phyloP scores from a whole-genome alignment of 2,888 invertebrate species.

The Colostygia pectinataria region DNA sequence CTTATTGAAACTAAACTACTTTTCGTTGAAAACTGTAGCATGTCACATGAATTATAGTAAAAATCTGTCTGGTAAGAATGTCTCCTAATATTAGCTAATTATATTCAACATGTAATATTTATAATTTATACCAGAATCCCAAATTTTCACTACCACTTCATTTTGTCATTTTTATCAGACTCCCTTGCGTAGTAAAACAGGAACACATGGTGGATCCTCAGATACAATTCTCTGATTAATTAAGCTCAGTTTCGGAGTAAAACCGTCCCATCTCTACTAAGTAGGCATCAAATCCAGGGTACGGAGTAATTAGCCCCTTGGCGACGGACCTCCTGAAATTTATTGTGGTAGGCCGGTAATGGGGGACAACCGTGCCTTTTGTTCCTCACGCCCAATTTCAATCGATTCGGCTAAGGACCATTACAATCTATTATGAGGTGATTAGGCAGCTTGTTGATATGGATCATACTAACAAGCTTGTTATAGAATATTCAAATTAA shows the following conservation, averaged over 20 bases:
- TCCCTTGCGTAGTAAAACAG: too few species aligned
- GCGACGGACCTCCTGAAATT: slow-evolving; percentile 80
- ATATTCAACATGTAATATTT: too few species aligned
- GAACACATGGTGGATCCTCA: too few species aligned
- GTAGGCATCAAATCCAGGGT: slow-evolving; percentile 21
- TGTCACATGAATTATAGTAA: too few species aligned
- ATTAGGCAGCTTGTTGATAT: slow-evolving; percentile 28
- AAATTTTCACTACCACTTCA: too few species aligned
- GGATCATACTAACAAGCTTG: slow-evolving; percentile 14
- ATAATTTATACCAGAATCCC: too few species aligned
- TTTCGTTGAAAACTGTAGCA: too few species aligned
- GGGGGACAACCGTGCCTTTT: slow-evolving; percentile 78
- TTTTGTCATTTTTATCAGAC: too few species aligned
- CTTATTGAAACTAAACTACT: too few species aligned
- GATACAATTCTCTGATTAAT: too few species aligned
- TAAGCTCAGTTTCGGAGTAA: background rate
- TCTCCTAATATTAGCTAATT: too few species aligned
- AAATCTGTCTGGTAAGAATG: too few species aligned
- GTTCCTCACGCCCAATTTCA: slow-evolving; percentile 73
- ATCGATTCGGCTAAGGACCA: slow-evolving; percentile 48
- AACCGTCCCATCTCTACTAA: slow-evolving; percentile 11
- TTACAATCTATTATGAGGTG: slow-evolving; percentile 37
- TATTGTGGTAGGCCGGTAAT: slow-evolving; percentile 80
- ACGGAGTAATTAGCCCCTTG: slow-evolving; percentile 79
- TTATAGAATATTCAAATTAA: background rate